Percentiles rank a stretch among this genome's conserved stretches.
These are phyloP conservation scores for Peromyscus nudipes DNA, from an alignment of 2,797 vertebrate species.

Conservation along the genomic window DNA sequence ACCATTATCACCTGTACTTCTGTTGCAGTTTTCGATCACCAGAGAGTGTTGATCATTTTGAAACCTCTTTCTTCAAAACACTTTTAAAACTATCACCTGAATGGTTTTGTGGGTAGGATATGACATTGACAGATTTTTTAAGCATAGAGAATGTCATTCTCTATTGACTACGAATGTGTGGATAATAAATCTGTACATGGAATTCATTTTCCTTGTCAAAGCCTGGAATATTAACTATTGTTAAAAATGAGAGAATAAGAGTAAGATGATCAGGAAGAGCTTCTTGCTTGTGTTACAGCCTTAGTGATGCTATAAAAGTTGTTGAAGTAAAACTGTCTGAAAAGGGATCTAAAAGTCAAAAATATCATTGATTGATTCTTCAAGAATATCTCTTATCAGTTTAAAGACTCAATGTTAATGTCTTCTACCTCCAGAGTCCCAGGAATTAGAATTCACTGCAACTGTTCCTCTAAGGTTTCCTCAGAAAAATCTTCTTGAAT, in stretches of 20 bases:
- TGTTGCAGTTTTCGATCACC: not conserved
- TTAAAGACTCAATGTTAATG: not conserved
- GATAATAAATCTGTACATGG: slow-evolving; percentile 67
- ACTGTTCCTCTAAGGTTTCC: not conserved
- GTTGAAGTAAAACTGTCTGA: slow-evolving; percentile 33
- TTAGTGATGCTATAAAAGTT: slow-evolving; percentile 54
- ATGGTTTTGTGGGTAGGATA: not conserved
- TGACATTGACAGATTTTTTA: slow-evolving; percentile 41
- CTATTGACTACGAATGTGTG: slow-evolving; percentile 33
- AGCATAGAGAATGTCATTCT: slow-evolving; percentile 47
- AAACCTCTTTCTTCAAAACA: not conserved
- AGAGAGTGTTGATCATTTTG: not conserved
- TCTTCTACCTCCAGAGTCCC: not conserved
- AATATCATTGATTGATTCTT: slow-evolving; percentile 61
- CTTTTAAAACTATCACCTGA: slow-evolving; percentile 6
- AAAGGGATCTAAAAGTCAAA: slow-evolving; percentile 67
- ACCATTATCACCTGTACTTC: rapidly evolving
- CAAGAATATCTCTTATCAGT: not conserved
- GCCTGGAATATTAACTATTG: slow-evolving; percentile 55
- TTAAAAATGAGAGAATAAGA: slow-evolving; percentile 70
- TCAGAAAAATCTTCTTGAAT: not conserved
- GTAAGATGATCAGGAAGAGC: slow-evolving; percentile 57
- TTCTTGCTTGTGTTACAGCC: slow-evolving; percentile 65
- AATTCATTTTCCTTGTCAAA: slow-evolving; percentile 73
- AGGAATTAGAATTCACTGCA: slow-evolving; percentile 13